Base-by-base conservation (phyloP, 2,797 vertebrate species). In the Momotus momota region DNA sequence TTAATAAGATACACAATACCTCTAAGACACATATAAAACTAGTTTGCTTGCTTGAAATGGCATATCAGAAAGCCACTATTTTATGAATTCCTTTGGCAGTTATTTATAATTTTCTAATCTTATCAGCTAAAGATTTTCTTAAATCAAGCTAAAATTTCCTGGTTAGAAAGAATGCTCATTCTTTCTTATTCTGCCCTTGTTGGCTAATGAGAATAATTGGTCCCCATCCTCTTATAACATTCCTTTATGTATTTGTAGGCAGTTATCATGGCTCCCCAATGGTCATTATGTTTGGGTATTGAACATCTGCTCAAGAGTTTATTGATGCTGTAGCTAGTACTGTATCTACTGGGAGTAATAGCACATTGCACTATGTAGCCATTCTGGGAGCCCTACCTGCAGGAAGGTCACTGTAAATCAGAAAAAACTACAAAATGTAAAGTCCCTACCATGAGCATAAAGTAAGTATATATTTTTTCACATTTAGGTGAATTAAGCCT, bases 221-320 rank as follows among this genome's bases (percentile, higher is more conserved):
- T 93, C 88, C 64, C 81, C 27, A n/a, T 87, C n/a, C 66, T 62
- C 84, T 91, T 90, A 84, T 81, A 96, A 94, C 65, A 81, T 94
- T 88, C 80, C 25, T 93, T 96, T 92, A 94, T 94, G 81, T 96
- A 92, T 96, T 94, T 97, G 61, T 81, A 96, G 89, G 55, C 75
- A 81, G 93, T 93, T 93, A 86, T 91, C 81, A 95, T 67, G 51
- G 58, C 48, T 96, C 94, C 94, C 94, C 31, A 41, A 78, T 86
- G 94, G 77, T 95, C 79, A 92, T 92, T 94, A 94, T 94, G 81
- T 96, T 93, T 97, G 81, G 85, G 33, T 94, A 96, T 89, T 96
- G 95, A 97, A 93, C 95, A 97, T 96, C 96, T 97, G 97, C 71
- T 97, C 81, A 61, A 45, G 94, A 81, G 81, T 86, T 97, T 97